phyloP scores from a whole-genome alignment of 2,888 invertebrate species.

The Drosophila putrida region DNA sequence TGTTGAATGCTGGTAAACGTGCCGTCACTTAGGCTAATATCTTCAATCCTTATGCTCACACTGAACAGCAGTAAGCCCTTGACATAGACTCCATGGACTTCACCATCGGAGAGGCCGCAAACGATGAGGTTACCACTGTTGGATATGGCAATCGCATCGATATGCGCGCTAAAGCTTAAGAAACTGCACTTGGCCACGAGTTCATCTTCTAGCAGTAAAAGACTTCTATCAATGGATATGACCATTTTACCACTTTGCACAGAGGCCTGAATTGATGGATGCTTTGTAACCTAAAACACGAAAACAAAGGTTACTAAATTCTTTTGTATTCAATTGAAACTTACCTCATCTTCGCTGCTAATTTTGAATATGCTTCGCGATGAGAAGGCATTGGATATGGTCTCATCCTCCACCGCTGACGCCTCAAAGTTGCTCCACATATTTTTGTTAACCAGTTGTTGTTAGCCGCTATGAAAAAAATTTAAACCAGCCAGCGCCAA shows the following conservation, averaged over 20 bases:
- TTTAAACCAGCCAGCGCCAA: conserved; percentile 65
- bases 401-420: conserved; percentile 83
- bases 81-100: conserved; percentile 83
- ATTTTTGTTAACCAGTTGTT: neutral
- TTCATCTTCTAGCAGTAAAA: conserved; percentile 84
- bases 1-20: conserved; percentile 82
- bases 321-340: neutral
- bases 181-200: conserved; percentile 82
- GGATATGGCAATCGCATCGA: conserved; percentile 82
- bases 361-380: conserved; percentile 84
- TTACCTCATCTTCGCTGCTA: conserved; percentile 80
- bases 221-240: conserved; percentile 82
- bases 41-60: conserved; percentile 78
- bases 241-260: conserved; percentile 83
- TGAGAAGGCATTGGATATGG: conserved; percentile 83
- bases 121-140: conserved; percentile 83
- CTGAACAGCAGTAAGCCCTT: conserved; percentile 83
- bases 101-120: conserved; percentile 83
- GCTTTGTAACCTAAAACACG: conserved; percentile 72
- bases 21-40: conserved; percentile 65
- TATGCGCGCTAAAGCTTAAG: conserved; percentile 78
- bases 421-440: conserved; percentile 85
- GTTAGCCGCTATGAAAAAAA: conserved; percentile 11
- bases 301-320: neutral
- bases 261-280: conserved; percentile 80